phyloP scores from a whole-genome alignment of 2,888 invertebrate species.

The Trichopria drosophilae region DNA sequence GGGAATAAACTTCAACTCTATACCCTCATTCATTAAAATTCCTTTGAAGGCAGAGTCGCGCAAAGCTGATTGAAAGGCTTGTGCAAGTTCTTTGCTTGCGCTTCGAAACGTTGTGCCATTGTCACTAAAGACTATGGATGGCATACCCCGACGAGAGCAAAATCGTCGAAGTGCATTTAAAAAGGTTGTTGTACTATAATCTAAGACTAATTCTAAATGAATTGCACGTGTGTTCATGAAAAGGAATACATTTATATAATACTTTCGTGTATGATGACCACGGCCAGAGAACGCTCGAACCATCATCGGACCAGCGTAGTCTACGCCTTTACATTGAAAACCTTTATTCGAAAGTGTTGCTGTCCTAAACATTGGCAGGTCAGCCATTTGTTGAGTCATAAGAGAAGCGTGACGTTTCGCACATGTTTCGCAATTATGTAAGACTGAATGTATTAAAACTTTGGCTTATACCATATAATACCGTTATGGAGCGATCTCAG shows the following conservation, averaged over 20 bases:
- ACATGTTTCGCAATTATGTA: conserved; percentile 12
- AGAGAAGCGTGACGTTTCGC: not conserved
- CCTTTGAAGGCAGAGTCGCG: conserved; percentile 20
- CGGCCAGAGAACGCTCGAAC: conserved; percentile 30
- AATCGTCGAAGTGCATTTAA: conserved; percentile 37
- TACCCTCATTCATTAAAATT: no score
- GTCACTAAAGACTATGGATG: conserved; percentile 36
- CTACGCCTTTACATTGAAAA: conserved; percentile 33
- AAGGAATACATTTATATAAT: conserved; percentile 38
- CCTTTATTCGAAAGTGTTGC: no score
- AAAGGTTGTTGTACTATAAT: conserved; percentile 36
- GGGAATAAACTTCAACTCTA: no score
- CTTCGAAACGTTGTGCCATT: conserved; percentile 44
- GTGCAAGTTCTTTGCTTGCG: no score
- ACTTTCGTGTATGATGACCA: conserved; percentile 31
- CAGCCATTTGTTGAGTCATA: conserved; percentile 2
- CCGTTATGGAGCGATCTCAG: no score
- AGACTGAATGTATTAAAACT: not conserved
- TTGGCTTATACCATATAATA: no score
- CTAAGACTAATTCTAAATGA: no score
- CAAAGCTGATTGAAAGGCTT: not conserved
- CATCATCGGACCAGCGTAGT: conserved; percentile 37
- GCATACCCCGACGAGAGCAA: conserved; percentile 33
- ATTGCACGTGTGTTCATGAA: conserved; percentile 39
- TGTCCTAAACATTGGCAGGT: no score